These are phyloP conservation scores for Salarias fasciatus DNA, from an alignment of 2,797 vertebrate genomes.

Conservation along the genomic window DNA sequence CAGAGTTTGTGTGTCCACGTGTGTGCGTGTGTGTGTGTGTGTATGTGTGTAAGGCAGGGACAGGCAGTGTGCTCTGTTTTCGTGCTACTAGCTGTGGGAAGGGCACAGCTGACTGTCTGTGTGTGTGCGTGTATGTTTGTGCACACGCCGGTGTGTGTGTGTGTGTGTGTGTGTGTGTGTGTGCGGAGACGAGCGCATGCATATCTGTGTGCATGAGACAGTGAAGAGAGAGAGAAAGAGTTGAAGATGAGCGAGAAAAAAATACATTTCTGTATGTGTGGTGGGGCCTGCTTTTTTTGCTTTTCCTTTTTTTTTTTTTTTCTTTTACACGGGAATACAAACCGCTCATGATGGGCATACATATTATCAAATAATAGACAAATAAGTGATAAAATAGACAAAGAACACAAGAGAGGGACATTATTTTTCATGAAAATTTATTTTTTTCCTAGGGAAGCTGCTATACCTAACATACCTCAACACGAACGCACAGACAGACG, in stretches of 20 bases:
- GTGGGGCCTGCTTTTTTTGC: constrained; percentile 35
- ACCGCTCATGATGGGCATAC: constrained; percentile 56
- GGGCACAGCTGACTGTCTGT: constrained; percentile 81
- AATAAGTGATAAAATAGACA: constrained; percentile 17
- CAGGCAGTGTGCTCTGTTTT: constrained; percentile 79
- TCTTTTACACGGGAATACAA: constrained; percentile 56
- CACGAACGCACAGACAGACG: constrained; percentile 21
- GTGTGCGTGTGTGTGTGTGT: constrained; percentile 44
- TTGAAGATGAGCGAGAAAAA: constrained; percentile 18
- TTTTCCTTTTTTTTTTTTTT: too few species aligned
- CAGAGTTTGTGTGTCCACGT: constrained; percentile 47
- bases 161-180: constrained; percentile 2
- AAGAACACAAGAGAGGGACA: constrained; percentile 13
- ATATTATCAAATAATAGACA: constrained; percentile 37
- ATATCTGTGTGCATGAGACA: constrained; percentile 22
- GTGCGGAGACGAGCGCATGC: constrained; percentile 20
- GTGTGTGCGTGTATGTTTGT: constrained; percentile 57
- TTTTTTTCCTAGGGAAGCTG: constrained; percentile 18
- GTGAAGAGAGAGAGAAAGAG: not conserved
- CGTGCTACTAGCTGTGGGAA: constrained; percentile 79
- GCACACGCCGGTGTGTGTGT: constrained; percentile 26
- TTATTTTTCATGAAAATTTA: constrained; percentile 18
- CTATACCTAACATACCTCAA: constrained; percentile 13
- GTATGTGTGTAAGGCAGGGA: constrained; percentile 56
- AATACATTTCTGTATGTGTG: constrained; percentile 52